phyloP scores from a whole-genome alignment of 2,113 vertebrate genomes.

The Cyanoderma ruficeps region DNA sequence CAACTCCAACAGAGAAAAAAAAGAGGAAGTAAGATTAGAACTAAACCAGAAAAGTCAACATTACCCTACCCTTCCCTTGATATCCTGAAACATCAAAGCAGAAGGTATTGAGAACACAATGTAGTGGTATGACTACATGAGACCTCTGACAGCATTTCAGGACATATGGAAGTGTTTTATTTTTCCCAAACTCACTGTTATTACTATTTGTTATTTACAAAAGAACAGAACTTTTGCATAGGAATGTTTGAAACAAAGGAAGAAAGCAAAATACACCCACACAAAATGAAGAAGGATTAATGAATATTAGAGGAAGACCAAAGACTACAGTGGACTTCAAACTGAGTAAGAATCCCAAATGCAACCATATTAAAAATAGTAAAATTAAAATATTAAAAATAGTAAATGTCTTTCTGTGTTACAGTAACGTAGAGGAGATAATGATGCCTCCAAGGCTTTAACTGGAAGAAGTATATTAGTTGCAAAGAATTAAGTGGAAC shows the following conservation, averaged over 20 bases:
- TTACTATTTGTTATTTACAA: neutral
- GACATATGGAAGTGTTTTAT: neutral
- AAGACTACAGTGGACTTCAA: neutral
- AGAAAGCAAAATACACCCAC: neutral
- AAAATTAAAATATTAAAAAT: neutral
- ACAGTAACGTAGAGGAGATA: neutral
- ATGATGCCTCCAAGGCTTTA: neutral
- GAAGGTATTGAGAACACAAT: neutral
- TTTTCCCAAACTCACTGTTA: neutral
- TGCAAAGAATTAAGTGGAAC: neutral
- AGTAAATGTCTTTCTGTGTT: neutral
- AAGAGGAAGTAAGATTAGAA: neutral
- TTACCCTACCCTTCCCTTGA: neutral
- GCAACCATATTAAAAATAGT: neutral
- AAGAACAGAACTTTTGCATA: neutral
- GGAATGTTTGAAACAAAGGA: neutral
- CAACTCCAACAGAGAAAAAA: conserved; percentile 23
- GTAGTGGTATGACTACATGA: neutral
- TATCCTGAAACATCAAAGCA: neutral
- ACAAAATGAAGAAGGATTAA: neutral
- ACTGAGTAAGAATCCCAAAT: neutral
- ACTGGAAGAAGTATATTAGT: neutral
- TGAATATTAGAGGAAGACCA: neutral
- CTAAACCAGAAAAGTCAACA: neutral
- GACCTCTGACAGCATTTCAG: neutral